These are phyloP conservation scores for Ranitomeya imitator DNA, from an alignment of 2,113 vertebrate genomes.

Conservation along the genomic window DNA sequence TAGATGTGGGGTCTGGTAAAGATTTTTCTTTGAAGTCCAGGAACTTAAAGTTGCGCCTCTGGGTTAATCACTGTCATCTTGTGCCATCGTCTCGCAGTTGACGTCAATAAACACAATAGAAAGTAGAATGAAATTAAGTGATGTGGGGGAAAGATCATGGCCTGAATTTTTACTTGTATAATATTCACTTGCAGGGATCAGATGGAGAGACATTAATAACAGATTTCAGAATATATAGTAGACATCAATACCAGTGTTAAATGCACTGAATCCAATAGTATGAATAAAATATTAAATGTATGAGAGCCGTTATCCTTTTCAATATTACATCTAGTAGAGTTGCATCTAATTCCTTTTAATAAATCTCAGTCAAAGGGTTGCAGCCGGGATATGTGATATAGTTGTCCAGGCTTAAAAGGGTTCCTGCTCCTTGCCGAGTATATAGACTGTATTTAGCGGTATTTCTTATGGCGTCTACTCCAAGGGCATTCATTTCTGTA, in stretches of 20 bases:
- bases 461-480: background rate
- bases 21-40: background rate
- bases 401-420: background rate
- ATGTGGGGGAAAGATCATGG: background rate
- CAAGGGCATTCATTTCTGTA: constrained; percentile 30
- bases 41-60: background rate
- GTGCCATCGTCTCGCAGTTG: background rate
- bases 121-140: background rate
- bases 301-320: background rate
- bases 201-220: background rate
- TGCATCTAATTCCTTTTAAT: constrained; percentile 9
- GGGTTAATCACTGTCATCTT: background rate
- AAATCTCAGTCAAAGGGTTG: constrained; percentile 1
- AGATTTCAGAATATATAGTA: background rate
- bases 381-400: constrained; percentile 3
- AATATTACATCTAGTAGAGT: background rate
- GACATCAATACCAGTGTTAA: background rate
- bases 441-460: constrained; percentile 15
- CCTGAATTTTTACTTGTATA: background rate
- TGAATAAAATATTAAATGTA: constrained; percentile 15
- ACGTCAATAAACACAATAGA: background rate
- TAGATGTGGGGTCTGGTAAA: background rate
- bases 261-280: background rate
- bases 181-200: background rate
- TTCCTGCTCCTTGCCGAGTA: background rate